Evolutionary conservation across 2,113 vertebrate genomes (phyloP).

Genomic region (Oenanthe oenanthe): DNA sequence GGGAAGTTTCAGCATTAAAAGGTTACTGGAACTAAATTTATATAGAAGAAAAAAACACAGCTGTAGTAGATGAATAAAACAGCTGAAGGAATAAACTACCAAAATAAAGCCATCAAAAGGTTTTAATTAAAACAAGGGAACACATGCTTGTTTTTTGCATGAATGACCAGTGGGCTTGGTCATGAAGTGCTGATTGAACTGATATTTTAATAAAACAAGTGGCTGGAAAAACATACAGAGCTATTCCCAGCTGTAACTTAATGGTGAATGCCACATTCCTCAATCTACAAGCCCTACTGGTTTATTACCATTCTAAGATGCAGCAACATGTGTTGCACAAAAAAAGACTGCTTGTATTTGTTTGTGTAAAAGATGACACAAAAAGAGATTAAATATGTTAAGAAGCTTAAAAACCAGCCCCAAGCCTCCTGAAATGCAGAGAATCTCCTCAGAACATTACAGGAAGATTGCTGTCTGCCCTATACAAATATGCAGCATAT

Average conservation of each 20-base stretch:
- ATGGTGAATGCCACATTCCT: too few relatives aligned
- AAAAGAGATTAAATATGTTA: background rate
- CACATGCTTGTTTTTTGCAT: background rate
- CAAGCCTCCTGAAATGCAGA: background rate
- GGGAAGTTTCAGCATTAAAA: background rate
- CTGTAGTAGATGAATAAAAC: background rate
- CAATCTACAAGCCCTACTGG: background rate
- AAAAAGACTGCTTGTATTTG: background rate
- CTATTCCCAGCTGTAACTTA: background rate
- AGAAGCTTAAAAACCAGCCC: background rate
- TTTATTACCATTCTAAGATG: background rate
- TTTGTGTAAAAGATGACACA: background rate
- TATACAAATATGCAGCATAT: background rate
- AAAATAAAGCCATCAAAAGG: constrained; percentile 22
- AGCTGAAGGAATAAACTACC: background rate
- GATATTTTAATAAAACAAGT: background rate
- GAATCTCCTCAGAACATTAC: background rate
- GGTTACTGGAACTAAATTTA: background rate
- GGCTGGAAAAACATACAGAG: background rate
- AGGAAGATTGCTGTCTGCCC: background rate
- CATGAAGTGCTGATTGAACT: background rate
- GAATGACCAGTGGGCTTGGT: background rate
- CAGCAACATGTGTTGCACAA: accelerated
- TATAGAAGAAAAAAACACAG: background rate
- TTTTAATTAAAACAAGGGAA: constrained; percentile 11